A percentile compares a stretch with the other conserved stretches of the same genome.
These are phyloP conservation scores for Stenotaenia linearis DNA, from an alignment of 2,888 invertebrate genomes.

Conservation along the genomic window DNA sequence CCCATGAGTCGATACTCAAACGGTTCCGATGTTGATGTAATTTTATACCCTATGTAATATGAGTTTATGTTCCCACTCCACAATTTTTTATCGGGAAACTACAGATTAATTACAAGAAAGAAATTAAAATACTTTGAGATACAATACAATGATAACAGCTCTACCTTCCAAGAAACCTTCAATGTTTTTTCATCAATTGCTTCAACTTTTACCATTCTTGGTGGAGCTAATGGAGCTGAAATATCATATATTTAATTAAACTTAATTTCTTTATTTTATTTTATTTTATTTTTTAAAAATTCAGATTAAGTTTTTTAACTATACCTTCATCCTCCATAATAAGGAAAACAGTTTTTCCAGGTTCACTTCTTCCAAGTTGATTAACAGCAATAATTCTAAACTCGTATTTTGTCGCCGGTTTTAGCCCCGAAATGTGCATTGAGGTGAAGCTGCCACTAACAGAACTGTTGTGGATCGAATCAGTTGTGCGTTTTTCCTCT, in stretches of 20 bases:
- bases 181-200: constrained; percentile 34
- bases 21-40: constrained; percentile 43
- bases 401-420: constrained; percentile 88
- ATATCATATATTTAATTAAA: not conserved
- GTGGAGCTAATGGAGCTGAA: constrained; percentile 35
- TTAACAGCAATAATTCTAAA: constrained; percentile 89
- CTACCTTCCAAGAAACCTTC: constrained; percentile 44
- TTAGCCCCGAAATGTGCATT: constrained; percentile 55
- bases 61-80: constrained; percentile 90
- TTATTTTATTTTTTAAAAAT: too few species aligned
- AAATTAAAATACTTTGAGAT: not conserved
- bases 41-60: constrained; percentile 83
- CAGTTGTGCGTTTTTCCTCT: not conserved
- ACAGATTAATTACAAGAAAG: not conserved
- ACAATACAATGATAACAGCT: too few species aligned
- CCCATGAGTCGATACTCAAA: not conserved
- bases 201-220: constrained; percentile 31
- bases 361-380: constrained; percentile 82
- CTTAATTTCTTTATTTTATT: too few species aligned
- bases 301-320: not conserved
- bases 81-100: constrained; percentile 74
- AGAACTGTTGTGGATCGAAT: not conserved
- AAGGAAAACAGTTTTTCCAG: constrained; percentile 86
- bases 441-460: not conserved
- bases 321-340: constrained; percentile 86